phyloP scores from a whole-genome alignment of 2,888 invertebrate genomes.

The Drosophila heteroneura region DNA sequence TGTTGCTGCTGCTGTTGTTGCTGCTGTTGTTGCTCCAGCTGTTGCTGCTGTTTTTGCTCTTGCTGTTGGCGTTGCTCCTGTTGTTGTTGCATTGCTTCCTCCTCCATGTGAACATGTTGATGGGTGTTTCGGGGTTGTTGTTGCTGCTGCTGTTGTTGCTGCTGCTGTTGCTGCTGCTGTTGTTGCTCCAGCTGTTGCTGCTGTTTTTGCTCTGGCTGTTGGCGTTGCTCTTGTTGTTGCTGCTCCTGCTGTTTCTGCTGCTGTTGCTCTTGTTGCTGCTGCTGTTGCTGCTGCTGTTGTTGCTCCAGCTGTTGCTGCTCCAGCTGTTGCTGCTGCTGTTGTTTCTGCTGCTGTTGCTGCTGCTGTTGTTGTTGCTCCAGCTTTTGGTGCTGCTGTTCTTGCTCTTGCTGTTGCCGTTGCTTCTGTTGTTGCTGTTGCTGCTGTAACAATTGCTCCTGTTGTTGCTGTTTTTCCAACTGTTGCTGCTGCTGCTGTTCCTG shows the following conservation, averaged over 20 bases:
- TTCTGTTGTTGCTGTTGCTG: background rate
- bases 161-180: background rate
- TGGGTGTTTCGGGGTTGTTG: too few species aligned
- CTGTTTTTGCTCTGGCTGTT: background rate
- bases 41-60: too few species aligned
- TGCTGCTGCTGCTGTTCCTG: conserved; percentile 54
- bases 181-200: background rate
- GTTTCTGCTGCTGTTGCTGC: background rate
- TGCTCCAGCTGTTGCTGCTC: background rate
- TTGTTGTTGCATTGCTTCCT: too few species aligned
- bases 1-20: background rate
- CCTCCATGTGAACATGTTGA: too few species aligned
- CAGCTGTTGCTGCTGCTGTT: background rate
- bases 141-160: background rate
- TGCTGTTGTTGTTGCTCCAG: conserved; percentile 1
- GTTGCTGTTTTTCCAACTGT: background rate
- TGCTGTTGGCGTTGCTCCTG: too few species aligned
- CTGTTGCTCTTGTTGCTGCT: background rate
- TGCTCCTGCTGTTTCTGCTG: background rate
- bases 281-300: background rate
- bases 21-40: too few species aligned
- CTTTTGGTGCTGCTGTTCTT: background rate
- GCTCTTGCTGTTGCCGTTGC: background rate
- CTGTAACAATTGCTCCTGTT: background rate
- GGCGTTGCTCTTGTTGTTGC: background rate